Evolutionary conservation across 2,888 invertebrate species (phyloP).

Genomic region (Pandemis heparana): DNA sequence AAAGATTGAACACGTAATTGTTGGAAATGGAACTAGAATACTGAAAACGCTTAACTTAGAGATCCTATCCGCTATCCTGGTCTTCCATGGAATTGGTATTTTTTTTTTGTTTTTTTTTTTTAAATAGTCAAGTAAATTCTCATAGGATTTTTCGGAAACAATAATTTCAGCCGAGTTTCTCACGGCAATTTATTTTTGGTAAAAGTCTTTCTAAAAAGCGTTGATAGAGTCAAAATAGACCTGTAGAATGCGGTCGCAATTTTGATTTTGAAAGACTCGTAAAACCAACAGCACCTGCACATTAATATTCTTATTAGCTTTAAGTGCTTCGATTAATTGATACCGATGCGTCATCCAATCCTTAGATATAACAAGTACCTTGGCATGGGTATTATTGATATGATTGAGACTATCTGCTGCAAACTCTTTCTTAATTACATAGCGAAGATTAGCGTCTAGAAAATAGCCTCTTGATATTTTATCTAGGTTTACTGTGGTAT

Average conservation of each 20-base stretch:
- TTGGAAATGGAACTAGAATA: not conserved
- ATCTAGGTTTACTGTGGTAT: not conserved
- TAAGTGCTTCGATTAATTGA: not conserved
- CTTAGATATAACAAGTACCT: not conserved
- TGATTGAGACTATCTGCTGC: not conserved
- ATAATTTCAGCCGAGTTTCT: too few species aligned
- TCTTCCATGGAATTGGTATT: too few species aligned
- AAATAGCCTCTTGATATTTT: not conserved
- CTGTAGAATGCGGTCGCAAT: too few species aligned
- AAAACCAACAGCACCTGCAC: too few species aligned
- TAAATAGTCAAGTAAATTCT: too few species aligned
- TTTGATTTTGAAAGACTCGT: too few species aligned
- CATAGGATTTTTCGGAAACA: too few species aligned
- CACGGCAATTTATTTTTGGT: too few species aligned
- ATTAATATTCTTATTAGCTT: not conserved
- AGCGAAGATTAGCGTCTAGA: not conserved
- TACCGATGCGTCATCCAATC: not conserved
- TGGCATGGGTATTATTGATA: not conserved
- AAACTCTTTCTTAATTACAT: not conserved
- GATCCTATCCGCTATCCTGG: too few species aligned
- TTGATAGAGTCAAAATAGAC: too few species aligned
- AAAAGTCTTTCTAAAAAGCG: too few species aligned
- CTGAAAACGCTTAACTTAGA: not conserved
- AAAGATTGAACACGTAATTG: conserved; percentile 1
- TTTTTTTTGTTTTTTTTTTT: too few species aligned